Evolutionary conservation across 1,140 invertebrate genomes (phyloP), one percentile per base, ranked within the genome.

Genomic region (Tetragonula clypearis): DNA sequence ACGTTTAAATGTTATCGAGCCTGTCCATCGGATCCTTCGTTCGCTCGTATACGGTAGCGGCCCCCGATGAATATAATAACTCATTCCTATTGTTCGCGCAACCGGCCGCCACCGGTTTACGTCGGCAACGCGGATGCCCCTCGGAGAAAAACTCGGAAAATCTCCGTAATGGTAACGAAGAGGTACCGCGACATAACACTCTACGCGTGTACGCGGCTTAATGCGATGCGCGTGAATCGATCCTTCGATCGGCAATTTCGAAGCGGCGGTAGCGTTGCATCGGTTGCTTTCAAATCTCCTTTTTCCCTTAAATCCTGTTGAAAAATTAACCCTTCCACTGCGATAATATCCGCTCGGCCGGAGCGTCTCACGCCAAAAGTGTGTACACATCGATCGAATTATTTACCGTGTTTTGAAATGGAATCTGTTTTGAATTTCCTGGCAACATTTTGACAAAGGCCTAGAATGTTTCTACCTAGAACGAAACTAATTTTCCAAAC

Each of bases 1-100:
- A 79, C 76, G 76, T 84, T 81, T 72, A 84, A 84, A 84, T 84
- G 82, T 72, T 84, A 84, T 84, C 82, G 77, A 17, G 21, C 30
- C 49, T 84, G 82, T 84, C 82, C 82, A 84, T 84, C 82, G 82
- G 49, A 84, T 62, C 68, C 82, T 79, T 58, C 68, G 82, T 30
- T 49, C 49, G 82, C 56, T 73, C 76, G 82, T 79, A 65, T 79
- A 84, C 82, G 82, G 82, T 84, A 84, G 82, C 76, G 17, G 68
- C 41, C 41, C 41, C 41, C 82, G 77, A 79, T 41, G 68, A 73
- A 73, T 84, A 79, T 84, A 84, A 84, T 84, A 84, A 84, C 41
- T 84, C 82, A 79, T 79, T 79, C 68, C 68, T 62, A 84, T 79
- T 84, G 82, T 84, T 79, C 56, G 56, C 82, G 82, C 55, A 58